Percentiles rank a stretch among this genome's conserved stretches.
Evolutionary conservation across 2,888 invertebrate species (phyloP).

Genomic region (Salticus scenicus): DNA sequence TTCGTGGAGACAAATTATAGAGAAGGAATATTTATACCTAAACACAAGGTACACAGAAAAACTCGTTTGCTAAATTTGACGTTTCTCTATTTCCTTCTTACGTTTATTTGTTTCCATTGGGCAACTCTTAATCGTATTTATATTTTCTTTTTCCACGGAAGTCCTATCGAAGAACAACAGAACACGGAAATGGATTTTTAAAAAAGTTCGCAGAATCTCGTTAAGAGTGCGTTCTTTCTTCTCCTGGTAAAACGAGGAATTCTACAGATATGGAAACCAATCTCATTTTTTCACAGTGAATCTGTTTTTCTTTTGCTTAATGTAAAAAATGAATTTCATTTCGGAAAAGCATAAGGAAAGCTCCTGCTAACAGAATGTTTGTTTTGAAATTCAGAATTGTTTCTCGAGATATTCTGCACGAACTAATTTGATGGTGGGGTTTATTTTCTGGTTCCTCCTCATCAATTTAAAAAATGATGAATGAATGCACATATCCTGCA

Average conservation of each 20-base stretch:
- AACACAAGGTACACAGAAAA: constrained; percentile 20
- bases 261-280: no score
- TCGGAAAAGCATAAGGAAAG: no score
- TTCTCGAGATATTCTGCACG: no score
- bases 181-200: neutral
- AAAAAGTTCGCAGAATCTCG: neutral
- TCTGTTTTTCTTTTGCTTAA: neutral
- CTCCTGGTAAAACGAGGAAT: no score
- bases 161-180: neutral
- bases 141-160: no score
- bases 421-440: no score
- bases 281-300: neutral
- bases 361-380: no score
- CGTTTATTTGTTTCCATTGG: neutral
- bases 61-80: constrained; percentile 48
- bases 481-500: no score
- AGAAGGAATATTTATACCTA: neutral
- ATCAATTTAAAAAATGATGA: no score
- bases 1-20: constrained; percentile 14
- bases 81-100: constrained; percentile 4
- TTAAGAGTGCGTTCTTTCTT: no score
- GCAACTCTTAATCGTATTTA: neutral
- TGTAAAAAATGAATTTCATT: neutral
- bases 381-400: no score
- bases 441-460: no score